Base-by-base conservation (phyloP, 2,888 invertebrate species). In the Agrotis clavis region DNA sequence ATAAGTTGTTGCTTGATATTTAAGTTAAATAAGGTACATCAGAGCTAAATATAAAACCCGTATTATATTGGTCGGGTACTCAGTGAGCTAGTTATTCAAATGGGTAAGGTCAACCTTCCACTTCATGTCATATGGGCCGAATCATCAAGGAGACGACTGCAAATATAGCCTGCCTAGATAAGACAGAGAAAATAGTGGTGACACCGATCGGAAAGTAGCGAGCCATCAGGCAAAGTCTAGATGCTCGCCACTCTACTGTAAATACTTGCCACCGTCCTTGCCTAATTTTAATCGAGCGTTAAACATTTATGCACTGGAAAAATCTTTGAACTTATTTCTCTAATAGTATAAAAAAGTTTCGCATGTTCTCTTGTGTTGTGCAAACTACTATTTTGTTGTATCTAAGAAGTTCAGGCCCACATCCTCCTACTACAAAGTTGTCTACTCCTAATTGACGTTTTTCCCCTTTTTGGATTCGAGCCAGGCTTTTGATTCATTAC, bases 401-500 rank as follows among this genome's bases (percentile, higher is more conserved):
- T 80, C 53, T 60, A 50, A 18, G n/a, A 35, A 54, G 16, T 1
- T 57, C n/a, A 35, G 13, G 14, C 75, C 65, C 65, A 80, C 60
- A 74, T 54, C 41, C 45, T 64, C 81, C 50, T 16, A 76, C 81
- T 50, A 2, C 7, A 48, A 41, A 51, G 5, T 61, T 47, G 25
- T 25, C 2, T 51, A 16, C 3, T 45, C 13, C 13, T 56, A 80
- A 76, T 51, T 56, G 60, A 35, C 6, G 16, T 21, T 35, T 79
- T 51, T 61, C 5, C 35, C 59, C 65, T 81, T 47, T 56, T 25
- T 65, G 53, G n/a, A 74, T 7, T 74, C 1, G 2, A 79, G 51
- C 9, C 11, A 62, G 13, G 25, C 21, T 73, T 48, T 41, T 16
- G 7, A 54, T 14, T 74, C 2, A 35, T 16, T 56, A 35, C 2